These are phyloP conservation scores for Ophion obscuratus DNA, from an alignment of 2,888 invertebrate genomes.

Conservation along the genomic window DNA sequence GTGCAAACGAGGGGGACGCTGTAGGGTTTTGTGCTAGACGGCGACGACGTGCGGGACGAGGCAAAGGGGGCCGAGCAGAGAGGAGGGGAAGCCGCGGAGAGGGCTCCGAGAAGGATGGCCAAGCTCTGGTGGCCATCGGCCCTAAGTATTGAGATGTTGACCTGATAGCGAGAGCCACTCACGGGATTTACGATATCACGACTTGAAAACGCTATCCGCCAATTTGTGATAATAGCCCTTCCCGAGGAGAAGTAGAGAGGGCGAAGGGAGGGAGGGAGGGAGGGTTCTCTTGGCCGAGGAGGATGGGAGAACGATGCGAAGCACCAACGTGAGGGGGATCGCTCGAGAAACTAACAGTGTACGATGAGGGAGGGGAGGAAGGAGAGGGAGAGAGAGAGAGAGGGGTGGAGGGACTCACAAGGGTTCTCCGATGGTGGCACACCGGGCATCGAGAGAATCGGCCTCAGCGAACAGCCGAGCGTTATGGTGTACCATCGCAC, in stretches of 20 bases:
- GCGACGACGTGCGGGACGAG: conserved; percentile 26
- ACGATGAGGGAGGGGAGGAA: conserved; percentile 8
- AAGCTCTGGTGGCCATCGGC: conserved; percentile 67
- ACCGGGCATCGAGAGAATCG: conserved; percentile 54
- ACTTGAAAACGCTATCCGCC: conserved; percentile 75
- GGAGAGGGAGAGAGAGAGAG: conserved; percentile 32
- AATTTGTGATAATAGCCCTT: conserved; percentile 75
- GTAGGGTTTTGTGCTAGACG: conserved; percentile 29
- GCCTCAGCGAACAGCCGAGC: conserved; percentile 44
- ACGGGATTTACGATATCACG: conserved; percentile 74
- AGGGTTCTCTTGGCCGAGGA: conserved; percentile 39
- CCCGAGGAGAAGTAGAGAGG: conserved; percentile 17
- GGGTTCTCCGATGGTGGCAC: conserved; percentile 45
- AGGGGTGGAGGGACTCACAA: conserved; percentile 33
- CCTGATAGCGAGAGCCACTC: conserved; percentile 69
- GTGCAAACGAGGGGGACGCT: conserved; percentile 29
- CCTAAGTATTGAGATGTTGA: conserved; percentile 73
- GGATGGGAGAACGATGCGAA: conserved; percentile 54
- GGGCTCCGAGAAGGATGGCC: conserved; percentile 45
- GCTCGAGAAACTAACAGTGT: conserved; percentile 42
- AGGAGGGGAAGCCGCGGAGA: conserved; percentile 27
- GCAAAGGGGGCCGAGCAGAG: conserved; percentile 4
- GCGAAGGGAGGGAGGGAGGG: conserved; percentile 40
- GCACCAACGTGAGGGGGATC: conserved; percentile 48
- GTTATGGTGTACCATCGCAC: conserved; percentile 29